Percentiles rank a stretch among this genome's conserved stretches.
Conservation (phyloP, 2,888 invertebrate species). For the Troides aeacus region DNA sequence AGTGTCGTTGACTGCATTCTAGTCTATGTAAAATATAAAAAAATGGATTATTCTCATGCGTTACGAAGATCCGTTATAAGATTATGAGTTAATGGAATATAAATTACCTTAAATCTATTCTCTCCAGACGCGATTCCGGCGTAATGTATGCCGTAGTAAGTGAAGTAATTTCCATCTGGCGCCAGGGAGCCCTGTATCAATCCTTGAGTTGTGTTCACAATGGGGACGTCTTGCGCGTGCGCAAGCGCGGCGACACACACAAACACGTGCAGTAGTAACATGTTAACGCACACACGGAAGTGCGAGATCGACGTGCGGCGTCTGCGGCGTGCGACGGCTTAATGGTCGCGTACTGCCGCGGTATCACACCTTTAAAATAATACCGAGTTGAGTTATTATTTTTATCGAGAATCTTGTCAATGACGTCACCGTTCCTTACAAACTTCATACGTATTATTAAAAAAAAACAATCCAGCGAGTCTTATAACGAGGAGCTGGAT, state of each 20-base stretch:
- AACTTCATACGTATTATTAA: neutral
- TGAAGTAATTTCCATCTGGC: slow-evolving; percentile 48
- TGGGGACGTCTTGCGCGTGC: slow-evolving; percentile 45
- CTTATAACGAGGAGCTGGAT: too few species aligned
- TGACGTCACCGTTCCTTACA: slow-evolving; percentile 36
- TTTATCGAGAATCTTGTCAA: slow-evolving; percentile 39
- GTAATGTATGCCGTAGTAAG: slow-evolving; percentile 65
- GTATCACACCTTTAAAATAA: slow-evolving; percentile 14
- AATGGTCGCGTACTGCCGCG: slow-evolving; percentile 30
- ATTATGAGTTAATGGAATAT: neutral
- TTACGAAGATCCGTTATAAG: neutral
- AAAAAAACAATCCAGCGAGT: too few species aligned
- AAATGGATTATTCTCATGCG: neutral
- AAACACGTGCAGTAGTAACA: slow-evolving; percentile 30
- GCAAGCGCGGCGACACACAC: slow-evolving; percentile 39
- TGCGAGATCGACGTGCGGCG: slow-evolving; percentile 26
- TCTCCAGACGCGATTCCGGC: slow-evolving; percentile 49
- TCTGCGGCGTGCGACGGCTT: slow-evolving; percentile 28
- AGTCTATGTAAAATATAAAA: neutral
- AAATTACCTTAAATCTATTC: slow-evolving; percentile 56
- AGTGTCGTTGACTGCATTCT: neutral
- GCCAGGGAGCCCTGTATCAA: slow-evolving; percentile 49
- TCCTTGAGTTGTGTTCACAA: slow-evolving; percentile 59
- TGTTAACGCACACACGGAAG: slow-evolving; percentile 1
- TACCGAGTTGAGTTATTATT: slow-evolving; percentile 18